Evolutionary conservation across 2,797 vertebrate genomes (phyloP), one percentile per base, ranked within the genome.

Genomic region (Sternarchorhynchus goeldii): DNA sequence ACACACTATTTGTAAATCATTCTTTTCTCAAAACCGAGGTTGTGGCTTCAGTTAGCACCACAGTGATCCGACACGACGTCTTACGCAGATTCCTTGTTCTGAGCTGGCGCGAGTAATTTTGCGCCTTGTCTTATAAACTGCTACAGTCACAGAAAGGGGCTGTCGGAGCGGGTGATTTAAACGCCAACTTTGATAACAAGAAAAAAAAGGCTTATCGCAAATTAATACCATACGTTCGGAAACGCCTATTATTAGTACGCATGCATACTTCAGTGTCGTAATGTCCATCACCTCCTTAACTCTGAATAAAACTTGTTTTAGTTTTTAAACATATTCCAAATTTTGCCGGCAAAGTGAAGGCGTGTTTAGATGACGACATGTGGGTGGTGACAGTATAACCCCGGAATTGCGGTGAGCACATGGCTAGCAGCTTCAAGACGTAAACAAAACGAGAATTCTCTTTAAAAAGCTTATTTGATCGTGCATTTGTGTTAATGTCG

Each of bases 391-490:
- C 0, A 63, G 71, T 56, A 83, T 6, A 5, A 6, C 66, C 60
- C 39, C 45, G 91, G 92, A 93, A 93, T 86, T 75, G 62, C 39
- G 17, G 74, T 0, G 12, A 83, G 74, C 82, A 92, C 93, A 88
- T 93, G 92, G 92, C 88, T 90, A 87, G 78, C 34, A 14, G 81
- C 71, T 69, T 84, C 84, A 86, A 88, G 90, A 92, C 90, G 93
- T 94, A 94, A 94, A 94, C 93, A 94, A 93, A 91, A 85, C 77
- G 25, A 63, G 3, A 39, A 29, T 71, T 31, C 32, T 56, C 6
- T 1, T n/a, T n/a, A 85, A 85, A 78, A 77, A 2, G 1, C 5
- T 2, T 0, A n/a, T 62, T 68, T 34, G 29, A 18, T 64, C 2
- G 2, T 7, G 17, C 12, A 59, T 0, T 79, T 25, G 1, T 60